These are phyloP conservation scores for Melitaea cinxia DNA, from an alignment of 1,140 invertebrate genomes.

Conservation along the genomic window DNA sequence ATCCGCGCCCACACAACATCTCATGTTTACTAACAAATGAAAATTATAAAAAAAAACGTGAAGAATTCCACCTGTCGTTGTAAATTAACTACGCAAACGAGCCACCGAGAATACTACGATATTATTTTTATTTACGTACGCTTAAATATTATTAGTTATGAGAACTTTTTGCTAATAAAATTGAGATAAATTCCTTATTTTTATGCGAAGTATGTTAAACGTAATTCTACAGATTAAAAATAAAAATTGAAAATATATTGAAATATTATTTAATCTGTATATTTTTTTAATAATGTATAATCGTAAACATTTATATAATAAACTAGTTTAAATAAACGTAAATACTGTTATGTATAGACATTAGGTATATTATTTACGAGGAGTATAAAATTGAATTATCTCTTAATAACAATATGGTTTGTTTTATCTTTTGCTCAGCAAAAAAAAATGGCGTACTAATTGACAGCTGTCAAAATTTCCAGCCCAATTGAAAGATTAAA, in stretches of 20 bases:
- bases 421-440: background rate
- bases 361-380: no score
- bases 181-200: background rate
- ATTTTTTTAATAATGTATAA: no score
- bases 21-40: conserved; percentile 1
- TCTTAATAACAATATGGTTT: background rate
- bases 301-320: no score
- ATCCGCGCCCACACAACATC: background rate
- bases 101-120: background rate
- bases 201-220: no score
- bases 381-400: no score
- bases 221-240: no score
- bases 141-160: background rate
- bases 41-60: background rate
- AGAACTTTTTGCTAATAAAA: background rate
- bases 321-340: no score
- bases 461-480: conserved; percentile 33
- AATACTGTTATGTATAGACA: no score
- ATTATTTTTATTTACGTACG: background rate
- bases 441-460: conserved; percentile 25
- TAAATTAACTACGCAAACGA: conserved; percentile 20
- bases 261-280: no score
- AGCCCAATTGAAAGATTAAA: conserved; percentile 30
- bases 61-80: background rate
- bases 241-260: no score